Conservation (phyloP, 1,140 invertebrate species). For the Euwallacea fornicatus region DNA sequence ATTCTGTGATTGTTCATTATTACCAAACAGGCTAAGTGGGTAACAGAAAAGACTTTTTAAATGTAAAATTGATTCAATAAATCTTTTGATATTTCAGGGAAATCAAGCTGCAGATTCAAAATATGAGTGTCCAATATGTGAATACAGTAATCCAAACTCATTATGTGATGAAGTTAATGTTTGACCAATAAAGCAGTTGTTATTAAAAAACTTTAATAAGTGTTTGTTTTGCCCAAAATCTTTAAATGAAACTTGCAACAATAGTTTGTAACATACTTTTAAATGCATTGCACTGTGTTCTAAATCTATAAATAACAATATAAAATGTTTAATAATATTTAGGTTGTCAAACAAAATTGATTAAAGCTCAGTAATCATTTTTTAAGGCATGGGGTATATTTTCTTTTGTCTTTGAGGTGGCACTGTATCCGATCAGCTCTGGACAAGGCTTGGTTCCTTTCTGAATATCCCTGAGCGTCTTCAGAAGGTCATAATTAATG, state of each 20-base stretch:
- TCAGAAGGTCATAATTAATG: conserved; percentile 93
- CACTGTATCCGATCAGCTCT: conserved; percentile 71
- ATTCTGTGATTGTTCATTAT: too few species aligned
- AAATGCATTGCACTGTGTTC: conserved; percentile 24
- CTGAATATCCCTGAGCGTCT: conserved; percentile 73
- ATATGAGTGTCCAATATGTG: conserved; percentile 53
- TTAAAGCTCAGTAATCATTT: conserved; percentile 53
- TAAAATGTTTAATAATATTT: conserved; percentile 7
- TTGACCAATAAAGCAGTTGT: conserved; percentile 10
- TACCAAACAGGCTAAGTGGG: too few species aligned
- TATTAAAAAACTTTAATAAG: conserved; percentile 4
- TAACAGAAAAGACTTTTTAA: too few species aligned
- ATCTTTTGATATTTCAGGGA: conserved; percentile 45
- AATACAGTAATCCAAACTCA: conserved; percentile 45
- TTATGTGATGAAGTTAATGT: conserved; percentile 46
- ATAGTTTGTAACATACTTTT: conserved; percentile 22
- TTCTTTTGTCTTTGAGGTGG: conserved; percentile 77
- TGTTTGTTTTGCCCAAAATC: conserved; percentile 16
- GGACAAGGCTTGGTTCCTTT: conserved; percentile 72
- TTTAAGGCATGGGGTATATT: conserved; percentile 72
- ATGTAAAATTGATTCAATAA: too few species aligned
- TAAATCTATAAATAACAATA: conserved; percentile 8
- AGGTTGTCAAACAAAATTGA: not conserved
- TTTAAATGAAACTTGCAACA: conserved; percentile 13
- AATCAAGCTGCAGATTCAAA: conserved; percentile 53